phyloP scores from a whole-genome alignment of 2,797 vertebrate species.

The Chromis chromis region DNA sequence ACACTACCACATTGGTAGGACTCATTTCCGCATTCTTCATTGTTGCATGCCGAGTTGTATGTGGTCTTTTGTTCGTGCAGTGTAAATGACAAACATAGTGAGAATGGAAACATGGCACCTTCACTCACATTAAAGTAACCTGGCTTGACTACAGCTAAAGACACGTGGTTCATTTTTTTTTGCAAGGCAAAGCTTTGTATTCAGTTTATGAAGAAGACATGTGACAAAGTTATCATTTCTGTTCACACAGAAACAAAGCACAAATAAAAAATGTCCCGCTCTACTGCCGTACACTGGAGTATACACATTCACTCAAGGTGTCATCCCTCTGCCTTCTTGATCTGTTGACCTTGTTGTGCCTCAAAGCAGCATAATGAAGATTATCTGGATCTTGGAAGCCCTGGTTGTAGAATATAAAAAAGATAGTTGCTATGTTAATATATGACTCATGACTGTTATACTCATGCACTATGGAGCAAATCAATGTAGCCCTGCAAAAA shows the following conservation, averaged over 20 bases:
- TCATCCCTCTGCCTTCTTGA: conserved; percentile 16
- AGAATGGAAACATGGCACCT: conserved; percentile 27
- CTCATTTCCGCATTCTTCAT: background rate
- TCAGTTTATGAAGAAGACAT: background rate
- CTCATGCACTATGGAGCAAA: background rate
- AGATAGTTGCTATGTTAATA: too few relatives aligned
- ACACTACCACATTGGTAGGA: background rate
- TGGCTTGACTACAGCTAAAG: background rate
- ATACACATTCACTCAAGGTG: conserved; percentile 33
- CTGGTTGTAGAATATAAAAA: background rate
- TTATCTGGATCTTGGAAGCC: background rate
- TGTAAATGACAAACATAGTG: background rate
- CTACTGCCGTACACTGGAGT: conserved; percentile 38
- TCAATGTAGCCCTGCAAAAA: background rate
- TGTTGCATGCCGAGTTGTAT: background rate
- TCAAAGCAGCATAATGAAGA: conserved; percentile 48
- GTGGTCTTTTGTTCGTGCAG: background rate
- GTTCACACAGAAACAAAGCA: background rate
- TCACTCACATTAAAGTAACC: background rate
- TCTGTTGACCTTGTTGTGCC: background rate
- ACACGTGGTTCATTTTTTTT: background rate
- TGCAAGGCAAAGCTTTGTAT: background rate
- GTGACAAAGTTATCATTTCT: background rate
- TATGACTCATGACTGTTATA: background rate
- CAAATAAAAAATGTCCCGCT: conserved; percentile 8